Evolutionary conservation across 2,797 vertebrate genomes (phyloP).

Genomic region (Alfaro cultratus): DNA sequence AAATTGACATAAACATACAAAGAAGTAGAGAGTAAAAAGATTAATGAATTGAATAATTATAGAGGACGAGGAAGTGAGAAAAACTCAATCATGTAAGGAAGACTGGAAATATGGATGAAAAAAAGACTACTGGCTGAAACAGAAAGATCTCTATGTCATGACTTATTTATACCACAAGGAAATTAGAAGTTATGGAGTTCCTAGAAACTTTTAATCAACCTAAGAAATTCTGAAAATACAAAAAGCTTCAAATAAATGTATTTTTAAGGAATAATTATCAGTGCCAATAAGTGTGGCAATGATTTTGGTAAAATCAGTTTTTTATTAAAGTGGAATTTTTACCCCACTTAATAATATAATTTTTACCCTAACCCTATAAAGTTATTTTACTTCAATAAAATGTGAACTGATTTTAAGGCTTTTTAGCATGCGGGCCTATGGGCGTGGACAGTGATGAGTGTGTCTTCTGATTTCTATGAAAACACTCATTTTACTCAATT

Average conservation of each 20-base stretch:
- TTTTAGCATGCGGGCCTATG: neutral
- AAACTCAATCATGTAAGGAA: neutral
- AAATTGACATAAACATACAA: neutral
- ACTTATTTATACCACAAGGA: neutral
- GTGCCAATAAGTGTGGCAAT: neutral
- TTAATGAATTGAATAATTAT: neutral
- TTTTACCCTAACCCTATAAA: neutral
- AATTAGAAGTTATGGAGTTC: neutral
- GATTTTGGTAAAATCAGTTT: neutral
- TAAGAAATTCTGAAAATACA: neutral
- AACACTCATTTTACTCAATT: neutral
- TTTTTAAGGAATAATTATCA: neutral
- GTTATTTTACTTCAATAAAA: neutral
- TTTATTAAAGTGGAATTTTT: neutral
- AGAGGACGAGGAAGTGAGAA: neutral
- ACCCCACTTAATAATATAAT: neutral
- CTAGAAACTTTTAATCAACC: neutral
- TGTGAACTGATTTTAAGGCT: neutral
- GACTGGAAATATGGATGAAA: neutral
- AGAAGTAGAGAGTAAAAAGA: neutral
- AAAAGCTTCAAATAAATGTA: neutral
- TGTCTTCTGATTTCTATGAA: conserved; percentile 6
- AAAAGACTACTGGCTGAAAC: neutral
- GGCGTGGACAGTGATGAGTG: neutral
- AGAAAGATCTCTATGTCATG: neutral